phyloP scores from a whole-genome alignment of 2,113 vertebrate genomes.

The Zosterops lateralis region DNA sequence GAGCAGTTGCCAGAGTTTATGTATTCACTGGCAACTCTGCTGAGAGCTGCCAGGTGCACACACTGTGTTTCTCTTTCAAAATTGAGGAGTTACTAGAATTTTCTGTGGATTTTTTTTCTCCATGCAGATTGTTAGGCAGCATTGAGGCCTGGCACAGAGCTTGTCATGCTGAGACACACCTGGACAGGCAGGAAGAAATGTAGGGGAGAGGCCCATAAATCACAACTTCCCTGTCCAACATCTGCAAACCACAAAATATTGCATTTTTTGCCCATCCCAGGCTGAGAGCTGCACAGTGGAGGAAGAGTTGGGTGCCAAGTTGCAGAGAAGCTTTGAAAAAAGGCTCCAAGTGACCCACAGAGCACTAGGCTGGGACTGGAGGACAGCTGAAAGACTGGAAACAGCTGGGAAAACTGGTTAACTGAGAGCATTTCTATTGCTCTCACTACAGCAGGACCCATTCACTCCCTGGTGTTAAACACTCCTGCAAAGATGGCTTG shows the following conservation, averaged over 20 bases:
- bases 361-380: background rate
- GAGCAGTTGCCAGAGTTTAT: background rate
- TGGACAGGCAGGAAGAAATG: background rate
- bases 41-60: background rate
- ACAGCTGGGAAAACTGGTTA: background rate
- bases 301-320: background rate
- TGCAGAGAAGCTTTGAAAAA: background rate
- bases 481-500: background rate
- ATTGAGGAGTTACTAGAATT: background rate
- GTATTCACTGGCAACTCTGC: background rate
- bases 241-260: background rate
- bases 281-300: background rate
- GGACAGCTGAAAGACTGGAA: background rate
- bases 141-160: background rate
- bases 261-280: rapidly evolving
- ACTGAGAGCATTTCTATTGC: background rate
- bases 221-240: background rate
- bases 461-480: background rate
- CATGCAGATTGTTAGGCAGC: background rate
- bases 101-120: background rate
- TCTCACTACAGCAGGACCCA: background rate
- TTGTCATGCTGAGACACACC: background rate
- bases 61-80: background rate
- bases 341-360: background rate
- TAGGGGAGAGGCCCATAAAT: background rate